Evolutionary conservation across 2,888 invertebrate species (phyloP).

Genomic region (Hypercompe scribonia): DNA sequence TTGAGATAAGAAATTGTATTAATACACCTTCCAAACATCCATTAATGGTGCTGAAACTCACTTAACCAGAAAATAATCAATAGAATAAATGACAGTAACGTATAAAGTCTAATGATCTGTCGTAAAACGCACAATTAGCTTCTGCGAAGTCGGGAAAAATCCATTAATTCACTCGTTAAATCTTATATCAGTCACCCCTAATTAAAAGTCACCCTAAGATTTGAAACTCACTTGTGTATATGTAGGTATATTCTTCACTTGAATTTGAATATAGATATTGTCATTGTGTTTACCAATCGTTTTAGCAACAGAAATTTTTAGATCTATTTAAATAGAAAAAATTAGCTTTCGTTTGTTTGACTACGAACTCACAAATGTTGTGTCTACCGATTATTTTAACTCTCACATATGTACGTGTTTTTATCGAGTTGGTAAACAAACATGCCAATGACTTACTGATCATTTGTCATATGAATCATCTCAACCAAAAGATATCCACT

Average conservation of each 20-base stretch:
- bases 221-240: conserved; percentile 9
- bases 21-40: conserved; percentile 4
- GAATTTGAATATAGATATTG: not conserved
- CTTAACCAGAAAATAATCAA: conserved; percentile 41
- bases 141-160: conserved; percentile 53
- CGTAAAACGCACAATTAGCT: conserved; percentile 60
- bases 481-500: too few species aligned
- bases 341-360: too few species aligned
- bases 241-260: not conserved
- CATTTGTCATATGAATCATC: too few species aligned
- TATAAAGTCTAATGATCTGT: conserved; percentile 50
- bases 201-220: conserved; percentile 55
- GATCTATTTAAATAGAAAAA: not conserved
- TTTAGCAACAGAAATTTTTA: not conserved
- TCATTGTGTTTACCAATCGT: not conserved
- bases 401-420: too few species aligned
- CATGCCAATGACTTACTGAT: too few species aligned
- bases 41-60: conserved; percentile 9
- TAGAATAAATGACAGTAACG: conserved; percentile 43
- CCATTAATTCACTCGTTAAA: conserved; percentile 59
- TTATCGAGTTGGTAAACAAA: too few species aligned
- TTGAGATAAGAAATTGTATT: not conserved
- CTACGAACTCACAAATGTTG: not conserved
- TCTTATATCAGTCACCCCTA: conserved; percentile 63
- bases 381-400: too few species aligned